phyloP scores from a whole-genome alignment of 2,113 vertebrate species.

The Penelope pileata region DNA sequence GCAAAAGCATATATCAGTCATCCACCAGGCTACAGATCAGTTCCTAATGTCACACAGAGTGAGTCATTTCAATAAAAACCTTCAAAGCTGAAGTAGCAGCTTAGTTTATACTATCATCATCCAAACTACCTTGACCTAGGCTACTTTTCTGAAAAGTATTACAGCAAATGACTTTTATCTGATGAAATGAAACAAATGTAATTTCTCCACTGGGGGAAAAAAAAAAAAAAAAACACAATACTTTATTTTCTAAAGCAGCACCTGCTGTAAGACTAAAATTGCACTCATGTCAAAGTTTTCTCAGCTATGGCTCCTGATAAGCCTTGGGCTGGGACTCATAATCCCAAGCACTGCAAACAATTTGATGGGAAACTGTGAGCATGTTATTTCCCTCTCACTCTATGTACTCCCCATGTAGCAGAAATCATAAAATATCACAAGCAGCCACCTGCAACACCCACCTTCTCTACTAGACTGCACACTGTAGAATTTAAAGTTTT shows the following conservation, averaged over 20 bases:
- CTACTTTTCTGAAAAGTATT: background rate
- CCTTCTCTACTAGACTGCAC: background rate
- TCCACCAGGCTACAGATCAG: background rate
- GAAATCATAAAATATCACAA: background rate
- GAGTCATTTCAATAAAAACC: background rate
- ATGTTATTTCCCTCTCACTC: background rate
- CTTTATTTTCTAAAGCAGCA: background rate
- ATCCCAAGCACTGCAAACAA: background rate
- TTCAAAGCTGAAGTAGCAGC: background rate
- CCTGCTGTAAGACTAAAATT: background rate
- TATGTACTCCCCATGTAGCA: accelerated
- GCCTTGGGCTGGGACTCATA: background rate
- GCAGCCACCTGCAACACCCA: background rate
- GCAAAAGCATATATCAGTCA: background rate
- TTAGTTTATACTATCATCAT: background rate
- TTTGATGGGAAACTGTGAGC: background rate
- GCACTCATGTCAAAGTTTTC: background rate
- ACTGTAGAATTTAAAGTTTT: background rate
- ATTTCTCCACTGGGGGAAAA: background rate
- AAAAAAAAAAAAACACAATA: background rate
- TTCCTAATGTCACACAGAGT: background rate
- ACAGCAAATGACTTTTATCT: background rate
- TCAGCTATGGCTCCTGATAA: background rate
- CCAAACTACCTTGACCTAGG: background rate
- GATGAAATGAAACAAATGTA: background rate